These are phyloP conservation scores for Tetranychus piercei DNA, from an alignment of 2,888 invertebrate species.

Conservation along the genomic window DNA sequence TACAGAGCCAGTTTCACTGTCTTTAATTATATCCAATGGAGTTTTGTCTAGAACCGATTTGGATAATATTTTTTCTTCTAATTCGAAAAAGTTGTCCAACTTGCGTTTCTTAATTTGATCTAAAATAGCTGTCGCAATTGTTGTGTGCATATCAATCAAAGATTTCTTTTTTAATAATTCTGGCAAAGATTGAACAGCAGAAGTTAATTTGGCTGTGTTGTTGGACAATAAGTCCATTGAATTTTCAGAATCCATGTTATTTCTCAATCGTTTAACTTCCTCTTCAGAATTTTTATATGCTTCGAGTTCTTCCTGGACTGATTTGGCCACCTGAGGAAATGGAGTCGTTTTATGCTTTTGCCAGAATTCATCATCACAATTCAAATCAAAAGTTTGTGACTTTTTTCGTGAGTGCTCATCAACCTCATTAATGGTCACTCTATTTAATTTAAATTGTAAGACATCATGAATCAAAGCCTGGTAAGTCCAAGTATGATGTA, in stretches of 20 bases:
- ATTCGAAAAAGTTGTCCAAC: constrained; percentile 85
- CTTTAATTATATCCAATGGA: constrained; percentile 65
- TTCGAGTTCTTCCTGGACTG: constrained; percentile 93
- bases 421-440: constrained; percentile 51
- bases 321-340: constrained; percentile 67
- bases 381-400: constrained; percentile 70
- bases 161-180: constrained; percentile 91
- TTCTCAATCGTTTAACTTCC: constrained; percentile 83
- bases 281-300: constrained; percentile 82
- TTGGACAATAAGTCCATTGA: constrained; percentile 55
- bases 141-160: constrained; percentile 95
- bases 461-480: constrained; percentile 95
- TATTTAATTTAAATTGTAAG: constrained; percentile 70
- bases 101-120: constrained; percentile 50
- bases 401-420: constrained; percentile 32
- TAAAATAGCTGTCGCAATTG: constrained; percentile 61
- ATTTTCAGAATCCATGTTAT: constrained; percentile 48
- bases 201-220: constrained; percentile 77
- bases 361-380: constrained; percentile 80
- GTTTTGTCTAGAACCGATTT: constrained; percentile 45
- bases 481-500: constrained; percentile 99
- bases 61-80: constrained; percentile 72
- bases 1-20: constrained; percentile 63
- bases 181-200: constrained; percentile 84
- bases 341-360: constrained; percentile 62